A percentile compares a stretch with the other conserved stretches of the same genome.
Conservation (phyloP, 2,888 invertebrate genomes). For the Rotaria socialis region DNA sequence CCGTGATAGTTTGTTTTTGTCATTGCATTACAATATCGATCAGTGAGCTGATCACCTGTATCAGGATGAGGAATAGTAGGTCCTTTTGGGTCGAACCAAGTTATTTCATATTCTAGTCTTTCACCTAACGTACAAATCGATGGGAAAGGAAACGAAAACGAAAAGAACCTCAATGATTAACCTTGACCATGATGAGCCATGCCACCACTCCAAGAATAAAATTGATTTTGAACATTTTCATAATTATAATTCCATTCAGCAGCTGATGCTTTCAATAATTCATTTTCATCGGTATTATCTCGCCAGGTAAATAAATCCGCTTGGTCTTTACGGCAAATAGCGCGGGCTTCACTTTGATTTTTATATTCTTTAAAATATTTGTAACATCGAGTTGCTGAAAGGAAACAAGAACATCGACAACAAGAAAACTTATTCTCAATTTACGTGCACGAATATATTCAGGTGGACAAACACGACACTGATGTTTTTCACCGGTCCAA, state of each 20-base stretch:
- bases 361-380: background rate
- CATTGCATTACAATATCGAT: background rate
- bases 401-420: no score
- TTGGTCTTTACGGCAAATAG: background rate
- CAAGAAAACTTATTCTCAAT: background rate
- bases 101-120: background rate
- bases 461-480: background rate
- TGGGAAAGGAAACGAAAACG: no score
- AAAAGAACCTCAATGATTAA: background rate
- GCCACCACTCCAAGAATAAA: background rate
- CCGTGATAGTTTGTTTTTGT: background rate
- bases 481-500: background rate
- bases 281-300: constrained; percentile 8
- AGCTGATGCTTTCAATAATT: background rate
- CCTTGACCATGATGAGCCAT: background rate
- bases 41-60: background rate
- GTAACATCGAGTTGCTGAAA: background rate
- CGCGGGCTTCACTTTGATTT: background rate
- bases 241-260: background rate
- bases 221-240: background rate
- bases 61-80: background rate
- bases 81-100: background rate
- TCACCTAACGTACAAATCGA: background rate
- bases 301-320: background rate
- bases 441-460: background rate